Conservation (phyloP, 2,888 invertebrate genomes). For the Operophtera brumata region DNA sequence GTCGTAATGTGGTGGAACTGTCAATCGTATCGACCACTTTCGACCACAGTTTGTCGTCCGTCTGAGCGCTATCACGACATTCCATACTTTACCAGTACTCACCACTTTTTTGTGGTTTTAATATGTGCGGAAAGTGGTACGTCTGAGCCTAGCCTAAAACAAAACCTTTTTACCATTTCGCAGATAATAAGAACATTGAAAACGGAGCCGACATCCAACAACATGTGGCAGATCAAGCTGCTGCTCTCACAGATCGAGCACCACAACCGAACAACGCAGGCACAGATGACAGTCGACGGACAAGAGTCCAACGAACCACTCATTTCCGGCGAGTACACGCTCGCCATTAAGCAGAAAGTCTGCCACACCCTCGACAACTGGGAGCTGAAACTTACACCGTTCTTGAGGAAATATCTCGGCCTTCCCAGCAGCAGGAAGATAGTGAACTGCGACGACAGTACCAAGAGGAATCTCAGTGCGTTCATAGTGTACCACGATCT, state of each 20-base stretch:
- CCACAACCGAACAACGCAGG: constrained; percentile 45
- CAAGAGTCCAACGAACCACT: constrained; percentile 66
- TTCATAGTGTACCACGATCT: constrained; percentile 82
- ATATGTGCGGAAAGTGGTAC: too few species aligned
- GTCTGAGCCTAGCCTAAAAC: too few species aligned
- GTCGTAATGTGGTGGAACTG: too few species aligned
- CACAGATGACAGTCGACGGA: constrained; percentile 60
- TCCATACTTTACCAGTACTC: too few species aligned
- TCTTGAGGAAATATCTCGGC: constrained; percentile 76
- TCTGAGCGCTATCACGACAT: too few species aligned
- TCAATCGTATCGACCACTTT: too few species aligned
- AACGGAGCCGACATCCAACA: constrained; percentile 75
- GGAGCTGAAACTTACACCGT: constrained; percentile 70
- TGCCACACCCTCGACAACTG: constrained; percentile 77
- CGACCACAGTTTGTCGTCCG: too few species aligned
- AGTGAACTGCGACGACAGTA: constrained; percentile 49
- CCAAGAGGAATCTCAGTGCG: constrained; percentile 70
- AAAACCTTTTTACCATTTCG: constrained; percentile 15
- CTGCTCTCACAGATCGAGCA: constrained; percentile 80
- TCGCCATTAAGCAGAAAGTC: constrained; percentile 82
- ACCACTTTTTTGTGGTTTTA: too few species aligned
- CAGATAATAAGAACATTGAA: constrained; percentile 81
- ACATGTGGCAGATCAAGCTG: constrained; percentile 89
- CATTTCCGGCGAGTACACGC: constrained; percentile 81
- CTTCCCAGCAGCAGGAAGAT: constrained; percentile 56